Evolutionary conservation across 2,888 invertebrate genomes (phyloP), one percentile per base, ranked within the genome.

Genomic region (Aphrophora alni): DNA sequence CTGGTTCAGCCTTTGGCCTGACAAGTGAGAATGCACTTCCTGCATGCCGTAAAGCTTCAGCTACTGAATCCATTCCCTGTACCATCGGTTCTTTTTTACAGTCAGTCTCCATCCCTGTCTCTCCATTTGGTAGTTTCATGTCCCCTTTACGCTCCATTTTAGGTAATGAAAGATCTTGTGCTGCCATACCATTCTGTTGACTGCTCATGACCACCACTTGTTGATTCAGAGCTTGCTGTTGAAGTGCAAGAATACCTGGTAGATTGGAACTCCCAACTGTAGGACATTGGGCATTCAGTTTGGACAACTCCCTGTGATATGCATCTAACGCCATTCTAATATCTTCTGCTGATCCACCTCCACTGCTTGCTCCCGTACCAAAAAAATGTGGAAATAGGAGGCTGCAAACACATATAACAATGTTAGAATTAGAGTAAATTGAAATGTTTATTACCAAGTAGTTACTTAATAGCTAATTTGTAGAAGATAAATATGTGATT

Each of bases 261-360:
- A 90, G 88, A 82, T 86, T 87, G 88, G 90, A 89, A 74, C 88
- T 89, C 71, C 89, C 90, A 87, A 84, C 89, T 90, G 38, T 92
- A 88, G 85, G 90, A 28, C 77, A 77, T 28, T 81, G 78, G 0
- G 78, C 80, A 87, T 95, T 97, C 84, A 98, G 90, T 88, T 98
- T 97, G 86, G 96, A 94, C 83, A 98, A 91, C 89, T 98, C 98
- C 83, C 98, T 93, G 88, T 97, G 97, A 89, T 97, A 98, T 28
- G 97, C 95, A 87, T 97, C 97, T 71, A 97, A 89, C 14, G 97
- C 96, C 90, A 97, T 91, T 69, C 97, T 93, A 86, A 97, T 95
- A 86, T 97, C 97, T 85, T 97, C 97, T 84, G 93, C 93, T n/a
- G 95, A 87, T 68, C 88, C 84, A 80, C 83, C 83, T 87, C 87